Percentiles rank a stretch among this genome's conserved stretches.
phyloP scores from a whole-genome alignment of 2,113 vertebrate species.

The Rhea americana region DNA sequence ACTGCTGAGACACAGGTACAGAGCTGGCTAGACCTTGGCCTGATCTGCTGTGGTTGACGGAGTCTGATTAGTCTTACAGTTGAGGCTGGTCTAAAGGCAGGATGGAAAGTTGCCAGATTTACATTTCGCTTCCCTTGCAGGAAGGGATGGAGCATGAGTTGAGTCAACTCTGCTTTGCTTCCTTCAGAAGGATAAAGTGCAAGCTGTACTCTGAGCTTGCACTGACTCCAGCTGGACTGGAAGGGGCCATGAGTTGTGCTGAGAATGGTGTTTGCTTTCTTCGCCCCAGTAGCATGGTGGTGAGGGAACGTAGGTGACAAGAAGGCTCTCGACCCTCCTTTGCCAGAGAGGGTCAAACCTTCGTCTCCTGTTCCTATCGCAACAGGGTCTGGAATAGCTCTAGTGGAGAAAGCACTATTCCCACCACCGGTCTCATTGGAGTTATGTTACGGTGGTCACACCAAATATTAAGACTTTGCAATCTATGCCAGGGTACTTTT shows the following conservation, averaged over 20 bases:
- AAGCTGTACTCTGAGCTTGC: background rate
- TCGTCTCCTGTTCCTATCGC: background rate
- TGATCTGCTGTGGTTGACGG: background rate
- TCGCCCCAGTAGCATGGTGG: background rate
- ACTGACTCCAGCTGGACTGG: background rate
- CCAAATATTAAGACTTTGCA: background rate
- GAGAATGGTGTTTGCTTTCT: background rate
- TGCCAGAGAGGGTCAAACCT: background rate
- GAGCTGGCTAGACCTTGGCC: background rate
- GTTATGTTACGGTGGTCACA: background rate
- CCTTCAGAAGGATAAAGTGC: background rate
- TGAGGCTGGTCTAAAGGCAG: background rate
- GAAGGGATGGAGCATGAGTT: background rate
- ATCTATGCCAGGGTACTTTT: background rate
- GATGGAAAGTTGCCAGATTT: background rate
- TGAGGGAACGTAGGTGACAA: background rate
- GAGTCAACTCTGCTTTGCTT: background rate
- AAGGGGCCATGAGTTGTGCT: background rate
- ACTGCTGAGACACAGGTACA: background rate
- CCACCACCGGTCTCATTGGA: background rate
- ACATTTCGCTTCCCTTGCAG: background rate
- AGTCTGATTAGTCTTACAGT: background rate
- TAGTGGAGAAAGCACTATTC: background rate
- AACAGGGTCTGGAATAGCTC: background rate
- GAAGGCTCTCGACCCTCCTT: background rate